A percentile compares a stretch with the other conserved stretches of the same genome.
Conservation (phyloP, 2,113 vertebrate species). For the Nannobrachium achirus region DNA sequence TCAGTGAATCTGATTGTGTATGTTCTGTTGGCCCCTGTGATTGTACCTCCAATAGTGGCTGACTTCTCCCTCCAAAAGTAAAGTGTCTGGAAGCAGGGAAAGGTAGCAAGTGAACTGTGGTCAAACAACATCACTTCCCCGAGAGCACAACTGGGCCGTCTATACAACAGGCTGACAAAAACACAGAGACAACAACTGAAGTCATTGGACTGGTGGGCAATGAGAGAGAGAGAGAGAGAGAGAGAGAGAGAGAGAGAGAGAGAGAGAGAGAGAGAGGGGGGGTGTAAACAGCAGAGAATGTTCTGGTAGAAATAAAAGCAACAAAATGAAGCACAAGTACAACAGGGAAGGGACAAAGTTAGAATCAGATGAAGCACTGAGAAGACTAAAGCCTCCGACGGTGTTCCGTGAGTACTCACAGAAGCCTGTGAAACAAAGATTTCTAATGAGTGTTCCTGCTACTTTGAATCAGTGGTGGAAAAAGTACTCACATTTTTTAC, state of each 20-base stretch:
- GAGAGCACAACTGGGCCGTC: conserved; percentile 60
- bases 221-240: conserved; percentile 59
- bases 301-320: conserved; percentile 51
- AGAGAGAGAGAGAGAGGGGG: no score
- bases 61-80: conserved; percentile 48
- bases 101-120: conserved; percentile 60
- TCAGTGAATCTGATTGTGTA: conserved; percentile 54
- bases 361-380: conserved; percentile 62
- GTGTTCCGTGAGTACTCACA: no score
- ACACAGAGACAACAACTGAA: conserved; percentile 58
- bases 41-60: conserved; percentile 58
- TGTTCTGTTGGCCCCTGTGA: conserved; percentile 57
- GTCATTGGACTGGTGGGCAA: conserved; percentile 59
- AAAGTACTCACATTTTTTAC: no score
- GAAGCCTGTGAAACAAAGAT: conserved; percentile 36
- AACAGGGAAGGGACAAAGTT: conserved; percentile 54
- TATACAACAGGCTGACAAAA: conserved; percentile 48
- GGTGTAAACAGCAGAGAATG: conserved; percentile 48
- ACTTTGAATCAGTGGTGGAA: no score
- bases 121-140: conserved; percentile 64
- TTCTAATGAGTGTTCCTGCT: conserved; percentile 56
- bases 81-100: conserved; percentile 39
- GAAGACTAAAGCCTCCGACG: conserved; percentile 15
- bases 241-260: conserved; percentile 32
- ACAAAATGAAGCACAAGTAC: conserved; percentile 60